Conservation (phyloP, 2,797 vertebrate genomes). For the Syncerus caffer region DNA sequence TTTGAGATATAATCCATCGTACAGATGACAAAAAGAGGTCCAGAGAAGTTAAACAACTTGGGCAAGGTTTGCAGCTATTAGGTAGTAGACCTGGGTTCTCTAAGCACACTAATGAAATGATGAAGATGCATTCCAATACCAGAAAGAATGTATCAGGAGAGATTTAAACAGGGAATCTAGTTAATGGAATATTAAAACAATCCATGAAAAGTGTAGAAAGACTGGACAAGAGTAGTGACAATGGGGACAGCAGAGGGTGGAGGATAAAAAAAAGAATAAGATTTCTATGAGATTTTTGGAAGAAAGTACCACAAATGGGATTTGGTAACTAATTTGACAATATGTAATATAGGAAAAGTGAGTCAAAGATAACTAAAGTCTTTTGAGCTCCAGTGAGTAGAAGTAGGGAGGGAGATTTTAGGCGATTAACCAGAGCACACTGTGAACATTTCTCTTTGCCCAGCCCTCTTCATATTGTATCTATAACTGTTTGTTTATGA, state of each 20-base stretch:
- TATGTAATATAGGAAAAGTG: not conserved
- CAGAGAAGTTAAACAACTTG: constrained; percentile 13
- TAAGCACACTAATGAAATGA: not conserved
- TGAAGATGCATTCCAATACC: not conserved
- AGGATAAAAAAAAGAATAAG: not conserved
- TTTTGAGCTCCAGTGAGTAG: not conserved
- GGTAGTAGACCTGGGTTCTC: not conserved
- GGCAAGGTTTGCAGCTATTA: not conserved
- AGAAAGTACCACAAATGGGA: not conserved
- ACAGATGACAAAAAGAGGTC: constrained; percentile 4
- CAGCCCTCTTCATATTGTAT: not conserved
- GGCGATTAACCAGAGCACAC: not conserved
- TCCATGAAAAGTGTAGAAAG: not conserved
- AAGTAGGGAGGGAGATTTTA: not conserved
- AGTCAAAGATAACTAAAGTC: not conserved
- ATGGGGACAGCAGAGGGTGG: not conserved
- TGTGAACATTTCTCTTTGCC: not conserved
- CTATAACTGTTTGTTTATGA: not conserved
- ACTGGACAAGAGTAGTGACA: not conserved
- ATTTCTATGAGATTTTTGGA: constrained; percentile 21
- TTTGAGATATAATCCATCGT: not conserved
- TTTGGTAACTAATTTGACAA: not conserved
- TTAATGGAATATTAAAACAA: not conserved
- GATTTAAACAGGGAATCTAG: not conserved
- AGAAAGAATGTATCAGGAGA: not conserved